phyloP scores from a whole-genome alignment of 2,797 vertebrate species.

The Labroides dimidiatus region DNA sequence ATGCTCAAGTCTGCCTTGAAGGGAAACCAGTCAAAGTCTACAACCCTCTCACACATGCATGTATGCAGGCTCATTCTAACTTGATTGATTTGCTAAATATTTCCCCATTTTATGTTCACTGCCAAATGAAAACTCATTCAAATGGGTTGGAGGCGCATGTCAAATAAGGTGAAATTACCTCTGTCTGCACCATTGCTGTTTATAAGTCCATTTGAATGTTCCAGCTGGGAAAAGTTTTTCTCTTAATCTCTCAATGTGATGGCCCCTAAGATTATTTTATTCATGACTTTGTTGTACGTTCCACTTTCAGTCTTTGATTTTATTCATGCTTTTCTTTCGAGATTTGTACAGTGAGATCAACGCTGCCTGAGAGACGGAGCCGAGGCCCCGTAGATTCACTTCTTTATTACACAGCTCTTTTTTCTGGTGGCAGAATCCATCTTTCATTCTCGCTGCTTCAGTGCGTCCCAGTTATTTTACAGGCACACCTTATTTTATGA shows the following conservation, averaged over 20 bases:
- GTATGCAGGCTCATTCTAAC: conserved; percentile 43
- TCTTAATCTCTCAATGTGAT: conserved; percentile 29
- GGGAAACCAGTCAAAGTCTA: conserved; percentile 69
- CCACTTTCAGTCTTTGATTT: conserved; percentile 63
- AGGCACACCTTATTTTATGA: conserved; percentile 28
- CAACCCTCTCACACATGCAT: conserved; percentile 35
- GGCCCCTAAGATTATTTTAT: conserved; percentile 47
- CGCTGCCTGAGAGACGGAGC: conserved; percentile 35
- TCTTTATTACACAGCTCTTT: conserved; percentile 33
- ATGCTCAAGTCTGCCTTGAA: conserved; percentile 66
- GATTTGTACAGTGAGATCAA: conserved; percentile 55
- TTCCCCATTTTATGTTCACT: conserved; percentile 58
- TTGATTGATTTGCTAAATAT: conserved; percentile 68
- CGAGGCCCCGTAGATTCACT: conserved; percentile 29
- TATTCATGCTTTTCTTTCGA: conserved; percentile 62
- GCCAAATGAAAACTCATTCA: conserved; percentile 65
- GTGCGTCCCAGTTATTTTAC: not conserved
- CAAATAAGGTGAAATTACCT: conserved; percentile 56
- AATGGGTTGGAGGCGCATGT: conserved; percentile 60
- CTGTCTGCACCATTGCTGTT: conserved; percentile 20
- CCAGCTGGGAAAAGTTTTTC: conserved; percentile 37
- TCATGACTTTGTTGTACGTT: conserved; percentile 54
- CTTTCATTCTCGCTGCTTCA: conserved; percentile 29
- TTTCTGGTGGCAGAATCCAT: conserved; percentile 22
- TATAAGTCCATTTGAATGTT: conserved; percentile 32